Percentiles rank a stretch among this genome's conserved stretches.
Conservation (phyloP, 2,888 invertebrate species). For the Drosophila melanosoma region DNA sequence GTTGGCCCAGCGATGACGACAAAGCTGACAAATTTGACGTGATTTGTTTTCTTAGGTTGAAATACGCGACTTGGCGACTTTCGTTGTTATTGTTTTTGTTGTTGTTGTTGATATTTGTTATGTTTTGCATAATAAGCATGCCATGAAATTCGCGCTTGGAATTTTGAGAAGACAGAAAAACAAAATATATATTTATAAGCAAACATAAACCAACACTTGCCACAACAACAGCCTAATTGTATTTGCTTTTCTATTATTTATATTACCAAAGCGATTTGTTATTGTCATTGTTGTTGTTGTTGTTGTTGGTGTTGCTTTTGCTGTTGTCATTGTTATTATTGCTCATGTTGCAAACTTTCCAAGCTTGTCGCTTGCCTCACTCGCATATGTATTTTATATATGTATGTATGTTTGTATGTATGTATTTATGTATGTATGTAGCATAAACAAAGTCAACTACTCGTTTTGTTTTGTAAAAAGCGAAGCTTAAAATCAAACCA, state of each 20-base stretch:
- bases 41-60: slow-evolving; percentile 61
- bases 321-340: slow-evolving; percentile 20
- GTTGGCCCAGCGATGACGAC: slow-evolving; percentile 30
- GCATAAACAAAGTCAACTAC: slow-evolving; percentile 7
- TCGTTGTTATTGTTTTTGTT: slow-evolving; percentile 25
- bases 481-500: slow-evolving; percentile 18
- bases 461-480: slow-evolving; percentile 13
- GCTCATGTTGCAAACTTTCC: slow-evolving; percentile 65
- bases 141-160: slow-evolving; percentile 70
- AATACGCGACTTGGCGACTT: slow-evolving; percentile 35
- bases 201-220: slow-evolving; percentile 2
- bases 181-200: neutral
- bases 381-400: slow-evolving; percentile 3
- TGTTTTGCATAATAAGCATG: slow-evolving; percentile 72
- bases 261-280: slow-evolving; percentile 57
- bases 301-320: slow-evolving; percentile 20
- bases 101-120: slow-evolving; percentile 34
- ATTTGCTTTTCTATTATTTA: slow-evolving; percentile 69
- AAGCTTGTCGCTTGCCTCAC: slow-evolving; percentile 58
- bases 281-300: slow-evolving; percentile 14
- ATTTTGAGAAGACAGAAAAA: slow-evolving; percentile 59
- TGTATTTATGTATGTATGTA: slow-evolving; percentile 8
- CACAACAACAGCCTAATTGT: slow-evolving; percentile 59
- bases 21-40: slow-evolving; percentile 51
- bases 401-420: neutral